phyloP scores from a whole-genome alignment of 1,140 invertebrate species.

The Acromyrmex echinatior region DNA sequence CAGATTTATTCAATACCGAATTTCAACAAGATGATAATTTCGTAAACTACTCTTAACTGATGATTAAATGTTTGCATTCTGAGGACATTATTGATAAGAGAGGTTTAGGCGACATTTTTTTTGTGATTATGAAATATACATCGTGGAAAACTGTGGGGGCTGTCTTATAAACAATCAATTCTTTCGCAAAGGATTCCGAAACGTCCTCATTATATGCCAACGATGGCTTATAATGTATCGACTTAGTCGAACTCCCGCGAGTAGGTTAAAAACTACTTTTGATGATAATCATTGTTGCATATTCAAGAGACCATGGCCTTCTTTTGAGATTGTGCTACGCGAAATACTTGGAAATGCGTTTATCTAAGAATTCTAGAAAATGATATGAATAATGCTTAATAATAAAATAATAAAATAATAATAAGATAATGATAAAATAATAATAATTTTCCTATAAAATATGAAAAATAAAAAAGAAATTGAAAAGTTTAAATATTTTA shows the following conservation, averaged over 20 bases:
- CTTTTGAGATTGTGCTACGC: neutral
- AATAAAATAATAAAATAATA: too few relatives aligned
- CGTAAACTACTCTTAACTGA: slow-evolving; percentile 9
- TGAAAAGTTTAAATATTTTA: neutral
- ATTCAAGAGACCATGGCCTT: neutral
- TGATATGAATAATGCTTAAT: too few relatives aligned
- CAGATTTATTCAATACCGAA: neutral
- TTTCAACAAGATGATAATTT: slow-evolving; percentile 35
- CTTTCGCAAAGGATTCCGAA: slow-evolving; percentile 11
- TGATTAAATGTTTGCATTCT: neutral
- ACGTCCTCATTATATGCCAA: slow-evolving; percentile 60
- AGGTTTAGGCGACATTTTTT: slow-evolving; percentile 55
- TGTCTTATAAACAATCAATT: slow-evolving; percentile 59
- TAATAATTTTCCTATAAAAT: too few relatives aligned
- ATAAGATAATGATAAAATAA: too few relatives aligned
- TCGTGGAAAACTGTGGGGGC: slow-evolving; percentile 37
- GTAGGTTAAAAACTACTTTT: slow-evolving; percentile 20
- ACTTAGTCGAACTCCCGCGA: neutral
- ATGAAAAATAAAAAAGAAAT: too few relatives aligned
- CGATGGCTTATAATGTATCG: slow-evolving; percentile 44
- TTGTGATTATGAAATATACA: slow-evolving; percentile 6
- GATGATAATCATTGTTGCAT: slow-evolving; percentile 34
- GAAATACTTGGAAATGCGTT: neutral
- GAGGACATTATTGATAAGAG: slow-evolving; percentile 38
- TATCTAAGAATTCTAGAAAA: neutral